Evolutionary conservation across 2,888 invertebrate species (phyloP).

Genomic region (Agrypnus murinus): DNA sequence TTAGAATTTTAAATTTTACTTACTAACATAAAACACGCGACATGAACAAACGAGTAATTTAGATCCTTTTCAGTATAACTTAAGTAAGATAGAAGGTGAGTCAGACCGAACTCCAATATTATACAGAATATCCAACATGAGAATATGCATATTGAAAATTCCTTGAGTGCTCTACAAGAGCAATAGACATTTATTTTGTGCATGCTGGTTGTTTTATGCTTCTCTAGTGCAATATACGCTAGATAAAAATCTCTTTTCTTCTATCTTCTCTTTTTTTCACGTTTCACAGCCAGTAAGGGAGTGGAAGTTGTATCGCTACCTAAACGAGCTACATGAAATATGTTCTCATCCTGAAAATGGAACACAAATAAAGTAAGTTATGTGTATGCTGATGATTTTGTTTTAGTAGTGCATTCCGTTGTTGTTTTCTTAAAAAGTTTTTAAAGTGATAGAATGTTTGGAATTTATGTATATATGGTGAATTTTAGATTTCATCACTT

Average conservation of each 20-base stretch:
- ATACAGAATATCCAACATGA: neutral
- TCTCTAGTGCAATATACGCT: slow-evolving; percentile 6
- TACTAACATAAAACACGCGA: slow-evolving; percentile 23
- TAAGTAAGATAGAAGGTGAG: neutral
- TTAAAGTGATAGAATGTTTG: neutral
- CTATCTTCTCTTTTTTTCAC: neutral
- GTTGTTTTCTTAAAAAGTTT: neutral
- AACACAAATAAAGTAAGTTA: neutral
- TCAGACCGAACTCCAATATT: neutral
- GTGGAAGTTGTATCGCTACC: neutral
- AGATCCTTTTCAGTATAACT: neutral
- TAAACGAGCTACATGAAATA: slow-evolving; percentile 27
- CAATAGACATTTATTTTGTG: slow-evolving; percentile 16
- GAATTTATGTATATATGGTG: too few species aligned
- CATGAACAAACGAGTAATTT: slow-evolving; percentile 16
- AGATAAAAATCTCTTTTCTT: slow-evolving; percentile 24
- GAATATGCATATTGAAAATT: slow-evolving; percentile 27
- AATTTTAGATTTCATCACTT: neutral
- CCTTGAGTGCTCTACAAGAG: slow-evolving; percentile 20
- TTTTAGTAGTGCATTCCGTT: neutral
- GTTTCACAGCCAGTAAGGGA: neutral
- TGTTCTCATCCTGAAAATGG: slow-evolving; percentile 22
- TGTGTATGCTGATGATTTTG: too few species aligned
- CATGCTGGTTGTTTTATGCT: slow-evolving; percentile 2
- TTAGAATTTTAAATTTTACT: slow-evolving; percentile 24